These are phyloP conservation scores for Mamestra brassicae DNA, from an alignment of 2,888 invertebrate genomes.

Conservation along the genomic window DNA sequence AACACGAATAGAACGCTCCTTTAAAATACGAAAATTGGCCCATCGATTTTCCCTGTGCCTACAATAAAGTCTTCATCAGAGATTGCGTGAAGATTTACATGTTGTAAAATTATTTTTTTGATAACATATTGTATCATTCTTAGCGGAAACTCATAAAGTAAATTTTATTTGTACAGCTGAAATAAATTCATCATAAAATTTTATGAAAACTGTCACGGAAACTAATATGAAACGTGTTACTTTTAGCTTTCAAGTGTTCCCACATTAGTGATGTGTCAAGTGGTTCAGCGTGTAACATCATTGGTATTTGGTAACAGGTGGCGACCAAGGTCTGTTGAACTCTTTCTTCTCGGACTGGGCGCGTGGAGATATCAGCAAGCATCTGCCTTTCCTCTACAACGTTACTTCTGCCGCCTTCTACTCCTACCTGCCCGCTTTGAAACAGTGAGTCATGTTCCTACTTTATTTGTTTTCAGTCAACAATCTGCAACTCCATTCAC, in stretches of 20 bases:
- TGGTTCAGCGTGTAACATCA: slow-evolving; percentile 1
- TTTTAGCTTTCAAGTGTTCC: slow-evolving; percentile 17
- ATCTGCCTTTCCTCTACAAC: slow-evolving; percentile 99
- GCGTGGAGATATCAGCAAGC: slow-evolving; percentile 96
- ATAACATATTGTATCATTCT: background rate
- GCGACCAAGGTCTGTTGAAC: slow-evolving; percentile 99
- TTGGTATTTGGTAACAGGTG: slow-evolving; percentile 87
- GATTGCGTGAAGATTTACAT: background rate
- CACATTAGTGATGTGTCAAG: slow-evolving; percentile 35
- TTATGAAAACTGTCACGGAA: slow-evolving; percentile 29
- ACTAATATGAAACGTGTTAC: slow-evolving; percentile 28
- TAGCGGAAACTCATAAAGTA: slow-evolving; percentile 19
- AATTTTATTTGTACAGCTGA: slow-evolving; percentile 36
- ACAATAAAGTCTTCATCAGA: background rate
- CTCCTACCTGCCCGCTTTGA: slow-evolving; percentile 99
- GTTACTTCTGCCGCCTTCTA: slow-evolving; percentile 99
- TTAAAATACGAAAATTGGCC: too few species aligned
- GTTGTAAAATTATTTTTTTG: background rate
- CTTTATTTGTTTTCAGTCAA: background rate
- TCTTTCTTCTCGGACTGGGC: slow-evolving; percentile 98
- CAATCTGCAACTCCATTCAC: background rate
- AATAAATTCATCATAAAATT: slow-evolving; percentile 42
- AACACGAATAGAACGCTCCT: too few species aligned
- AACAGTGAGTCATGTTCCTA: slow-evolving; percentile 93
- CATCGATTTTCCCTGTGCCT: background rate